phyloP scores from a whole-genome alignment of 2,797 vertebrate genomes.

The Sebastes itinus region DNA sequence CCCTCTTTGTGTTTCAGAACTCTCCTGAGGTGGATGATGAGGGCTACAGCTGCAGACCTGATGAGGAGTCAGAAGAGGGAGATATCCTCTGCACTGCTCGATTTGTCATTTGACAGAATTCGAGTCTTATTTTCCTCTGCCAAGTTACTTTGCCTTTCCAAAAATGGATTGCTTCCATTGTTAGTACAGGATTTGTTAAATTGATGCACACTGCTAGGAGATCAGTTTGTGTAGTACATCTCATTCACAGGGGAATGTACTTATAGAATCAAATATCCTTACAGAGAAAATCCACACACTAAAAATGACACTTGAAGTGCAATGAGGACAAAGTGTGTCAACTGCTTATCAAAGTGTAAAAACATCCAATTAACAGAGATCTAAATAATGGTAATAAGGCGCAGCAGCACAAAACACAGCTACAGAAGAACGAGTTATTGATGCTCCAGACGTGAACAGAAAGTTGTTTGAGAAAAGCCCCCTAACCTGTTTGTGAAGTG shows the following conservation, averaged over 20 bases:
- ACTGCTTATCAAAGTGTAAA: neutral
- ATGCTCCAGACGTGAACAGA: neutral
- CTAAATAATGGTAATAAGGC: neutral
- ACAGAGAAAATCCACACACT: neutral
- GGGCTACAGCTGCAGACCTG: constrained; percentile 96
- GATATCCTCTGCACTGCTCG: constrained; percentile 79
- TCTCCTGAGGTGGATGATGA: constrained; percentile 96
- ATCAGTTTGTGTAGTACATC: neutral
- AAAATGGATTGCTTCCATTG: neutral
- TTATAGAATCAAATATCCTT: neutral
- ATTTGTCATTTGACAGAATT: neutral
- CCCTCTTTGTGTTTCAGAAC: constrained; percentile 82
- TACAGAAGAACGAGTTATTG: constrained; percentile 15
- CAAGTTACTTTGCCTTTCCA: neutral
- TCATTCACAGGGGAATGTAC: neutral
- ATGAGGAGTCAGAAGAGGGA: constrained; percentile 84
- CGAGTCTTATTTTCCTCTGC: neutral
- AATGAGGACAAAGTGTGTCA: neutral
- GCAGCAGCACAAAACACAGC: neutral
- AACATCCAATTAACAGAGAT: constrained; percentile 6
- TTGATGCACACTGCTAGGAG: neutral
- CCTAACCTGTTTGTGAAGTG: neutral
- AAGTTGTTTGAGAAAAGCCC: neutral
- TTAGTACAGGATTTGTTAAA: neutral
- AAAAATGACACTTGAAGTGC: neutral